These are phyloP conservation scores for Takifugu ocellatus DNA, from an alignment of 2,797 vertebrate species.

Conservation along the genomic window DNA sequence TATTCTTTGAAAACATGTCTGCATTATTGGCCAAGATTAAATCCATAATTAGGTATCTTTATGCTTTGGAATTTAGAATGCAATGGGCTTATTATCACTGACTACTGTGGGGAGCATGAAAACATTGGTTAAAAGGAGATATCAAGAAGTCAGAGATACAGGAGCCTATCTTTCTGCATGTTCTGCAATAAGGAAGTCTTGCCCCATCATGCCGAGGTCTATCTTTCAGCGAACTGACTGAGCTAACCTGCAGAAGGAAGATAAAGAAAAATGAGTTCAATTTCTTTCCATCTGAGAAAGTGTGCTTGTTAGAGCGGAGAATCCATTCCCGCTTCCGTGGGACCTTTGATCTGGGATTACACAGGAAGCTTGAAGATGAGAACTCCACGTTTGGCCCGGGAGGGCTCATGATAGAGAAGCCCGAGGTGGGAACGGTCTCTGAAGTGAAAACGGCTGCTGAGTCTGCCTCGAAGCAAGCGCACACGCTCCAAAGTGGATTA, in stretches of 20 bases:
- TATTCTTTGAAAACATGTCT: too few species aligned
- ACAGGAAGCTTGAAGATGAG: constrained; percentile 62
- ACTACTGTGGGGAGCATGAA: constrained; percentile 40
- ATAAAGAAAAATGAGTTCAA: constrained; percentile 73
- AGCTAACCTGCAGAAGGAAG: constrained; percentile 69
- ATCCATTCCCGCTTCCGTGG: constrained; percentile 65
- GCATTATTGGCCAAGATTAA: too few species aligned
- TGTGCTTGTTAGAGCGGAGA: constrained; percentile 72
- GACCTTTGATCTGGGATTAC: constrained; percentile 79
- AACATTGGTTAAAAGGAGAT: constrained; percentile 57
- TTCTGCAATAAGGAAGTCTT: constrained; percentile 37
- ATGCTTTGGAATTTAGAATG: constrained; percentile 18
- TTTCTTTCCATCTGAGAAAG: constrained; percentile 67
- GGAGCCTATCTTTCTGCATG: constrained; percentile 44
- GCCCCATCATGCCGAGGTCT: constrained; percentile 55
- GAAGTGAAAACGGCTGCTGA: constrained; percentile 63
- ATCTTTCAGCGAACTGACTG: constrained; percentile 54
- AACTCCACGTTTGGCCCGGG: constrained; percentile 54
- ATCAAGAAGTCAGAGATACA: constrained; percentile 52
- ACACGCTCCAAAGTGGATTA: constrained; percentile 63
- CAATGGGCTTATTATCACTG: constrained; percentile 41
- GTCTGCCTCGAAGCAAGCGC: constrained; percentile 45
- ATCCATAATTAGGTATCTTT: constrained; percentile 3
- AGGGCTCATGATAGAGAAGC: constrained; percentile 61
- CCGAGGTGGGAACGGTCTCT: constrained; percentile 62